phyloP scores from a whole-genome alignment of 2,113 vertebrate species.

The Rhadina sibilatrix region DNA sequence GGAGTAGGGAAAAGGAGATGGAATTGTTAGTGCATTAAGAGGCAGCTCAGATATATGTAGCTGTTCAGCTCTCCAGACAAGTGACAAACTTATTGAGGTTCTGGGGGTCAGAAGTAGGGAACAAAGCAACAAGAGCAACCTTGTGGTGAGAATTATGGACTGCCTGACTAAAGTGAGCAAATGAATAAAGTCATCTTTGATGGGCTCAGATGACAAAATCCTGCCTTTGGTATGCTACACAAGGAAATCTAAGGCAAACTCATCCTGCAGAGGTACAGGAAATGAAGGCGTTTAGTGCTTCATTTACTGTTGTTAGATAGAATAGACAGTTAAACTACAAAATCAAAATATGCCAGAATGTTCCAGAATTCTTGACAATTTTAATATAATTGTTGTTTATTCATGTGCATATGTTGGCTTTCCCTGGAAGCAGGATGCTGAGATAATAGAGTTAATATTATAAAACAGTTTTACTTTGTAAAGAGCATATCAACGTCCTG shows the following conservation, averaged over 20 bases:
- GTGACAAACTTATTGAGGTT: neutral
- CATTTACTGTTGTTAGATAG: neutral
- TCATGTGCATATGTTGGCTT: neutral
- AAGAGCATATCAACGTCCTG: accelerated
- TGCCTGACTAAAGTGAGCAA: neutral
- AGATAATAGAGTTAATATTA: neutral
- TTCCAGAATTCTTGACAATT: neutral
- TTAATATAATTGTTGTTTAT: neutral
- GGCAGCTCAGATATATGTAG: neutral
- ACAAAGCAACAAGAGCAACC: neutral
- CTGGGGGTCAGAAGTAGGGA: neutral
- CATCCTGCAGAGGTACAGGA: neutral
- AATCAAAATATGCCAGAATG: neutral
- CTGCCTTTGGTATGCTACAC: neutral
- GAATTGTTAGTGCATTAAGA: neutral
- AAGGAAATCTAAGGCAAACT: neutral
- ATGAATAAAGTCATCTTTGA: neutral
- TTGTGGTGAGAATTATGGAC: neutral
- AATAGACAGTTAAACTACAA: neutral
- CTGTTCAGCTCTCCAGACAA: neutral
- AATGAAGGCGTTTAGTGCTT: neutral
- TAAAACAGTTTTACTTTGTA: neutral
- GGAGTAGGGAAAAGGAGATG: neutral
- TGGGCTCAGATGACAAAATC: neutral
- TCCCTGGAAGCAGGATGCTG: neutral